A percentile compares a stretch with the other conserved stretches of the same genome.
These are phyloP conservation scores for Drosophila persimilis DNA, from an alignment of 1,140 invertebrate genomes.

Conservation along the genomic window DNA sequence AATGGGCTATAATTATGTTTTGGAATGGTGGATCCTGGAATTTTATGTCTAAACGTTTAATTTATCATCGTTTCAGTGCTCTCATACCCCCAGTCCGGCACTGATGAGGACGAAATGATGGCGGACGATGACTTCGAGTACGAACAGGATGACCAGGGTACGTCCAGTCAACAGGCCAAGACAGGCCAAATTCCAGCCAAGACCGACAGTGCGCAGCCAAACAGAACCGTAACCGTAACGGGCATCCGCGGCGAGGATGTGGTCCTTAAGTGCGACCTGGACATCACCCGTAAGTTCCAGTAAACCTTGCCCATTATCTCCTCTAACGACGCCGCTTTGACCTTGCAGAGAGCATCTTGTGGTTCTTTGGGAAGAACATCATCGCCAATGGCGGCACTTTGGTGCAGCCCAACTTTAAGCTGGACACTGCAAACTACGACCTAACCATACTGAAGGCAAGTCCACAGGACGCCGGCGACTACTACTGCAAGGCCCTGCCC, in stretches of 20 bases:
- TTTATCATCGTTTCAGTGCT: constrained; percentile 24
- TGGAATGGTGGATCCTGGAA: not conserved
- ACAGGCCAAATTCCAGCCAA: not conserved
- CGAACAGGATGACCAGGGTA: constrained; percentile 31
- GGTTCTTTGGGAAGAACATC: constrained; percentile 30
- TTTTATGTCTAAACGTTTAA: not conserved
- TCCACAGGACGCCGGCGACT: constrained; percentile 51
- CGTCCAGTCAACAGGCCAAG: constrained; percentile 45
- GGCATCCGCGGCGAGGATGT: constrained; percentile 57
- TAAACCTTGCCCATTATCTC: too few species aligned
- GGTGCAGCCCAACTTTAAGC: constrained; percentile 51
- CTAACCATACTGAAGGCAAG: constrained; percentile 60
- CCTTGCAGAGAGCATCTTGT: constrained; percentile 31
- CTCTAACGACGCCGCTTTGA: too few species aligned
- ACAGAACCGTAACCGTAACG: constrained; percentile 27
- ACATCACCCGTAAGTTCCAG: constrained; percentile 26
- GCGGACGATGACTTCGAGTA: constrained; percentile 52
- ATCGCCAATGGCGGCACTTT: constrained; percentile 48
- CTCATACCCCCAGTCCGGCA: constrained; percentile 15
- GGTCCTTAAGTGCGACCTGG: constrained; percentile 41
- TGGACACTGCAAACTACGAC: constrained; percentile 47
- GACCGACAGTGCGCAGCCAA: not conserved
- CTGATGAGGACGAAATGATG: constrained; percentile 40
- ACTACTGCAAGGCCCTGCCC: constrained; percentile 47
- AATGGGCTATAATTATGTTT: constrained; percentile 22